phyloP scores from a whole-genome alignment of 2,113 vertebrate genomes.

The Naja naja region DNA sequence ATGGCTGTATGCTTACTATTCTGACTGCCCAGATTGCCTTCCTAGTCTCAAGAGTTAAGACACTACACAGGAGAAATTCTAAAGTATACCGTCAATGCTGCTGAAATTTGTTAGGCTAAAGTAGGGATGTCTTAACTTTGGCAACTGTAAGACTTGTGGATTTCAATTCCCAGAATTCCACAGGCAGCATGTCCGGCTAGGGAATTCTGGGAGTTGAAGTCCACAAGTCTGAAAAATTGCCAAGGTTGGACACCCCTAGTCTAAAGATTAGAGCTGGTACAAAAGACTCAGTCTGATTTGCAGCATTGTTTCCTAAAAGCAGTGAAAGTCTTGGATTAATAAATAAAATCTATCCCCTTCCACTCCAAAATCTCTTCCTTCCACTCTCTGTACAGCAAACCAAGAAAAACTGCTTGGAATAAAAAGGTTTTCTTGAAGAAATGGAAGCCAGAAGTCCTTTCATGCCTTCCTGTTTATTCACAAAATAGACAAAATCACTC shows the following conservation, averaged over 20 bases:
- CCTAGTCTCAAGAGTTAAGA: not conserved
- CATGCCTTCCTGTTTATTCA: constrained; percentile 31
- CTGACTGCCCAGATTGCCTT: not conserved
- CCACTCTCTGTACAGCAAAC: constrained; percentile 27
- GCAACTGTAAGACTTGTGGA: not conserved
- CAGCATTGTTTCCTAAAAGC: not conserved
- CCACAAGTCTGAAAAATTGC: not conserved
- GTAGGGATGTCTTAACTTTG: not conserved
- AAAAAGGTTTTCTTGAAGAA: constrained; percentile 26
- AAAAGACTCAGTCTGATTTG: not conserved
- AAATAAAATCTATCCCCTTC: not conserved
- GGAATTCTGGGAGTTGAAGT: not conserved
- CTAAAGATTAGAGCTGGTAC: not conserved
- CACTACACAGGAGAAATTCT: not conserved
- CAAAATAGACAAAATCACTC: constrained; percentile 50
- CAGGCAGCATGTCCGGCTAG: not conserved
- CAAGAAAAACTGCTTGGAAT: constrained; percentile 23
- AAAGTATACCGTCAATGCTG: not conserved
- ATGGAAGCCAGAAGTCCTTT: constrained; percentile 22
- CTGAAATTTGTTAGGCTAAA: not conserved
- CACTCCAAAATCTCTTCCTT: not conserved
- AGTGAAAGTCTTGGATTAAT: not conserved
- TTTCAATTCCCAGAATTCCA: not conserved
- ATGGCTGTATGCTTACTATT: not conserved
- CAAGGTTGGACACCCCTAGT: not conserved